phyloP scores from a whole-genome alignment of 2,797 vertebrate genomes.

The Aselliscus stoliczkanus region DNA sequence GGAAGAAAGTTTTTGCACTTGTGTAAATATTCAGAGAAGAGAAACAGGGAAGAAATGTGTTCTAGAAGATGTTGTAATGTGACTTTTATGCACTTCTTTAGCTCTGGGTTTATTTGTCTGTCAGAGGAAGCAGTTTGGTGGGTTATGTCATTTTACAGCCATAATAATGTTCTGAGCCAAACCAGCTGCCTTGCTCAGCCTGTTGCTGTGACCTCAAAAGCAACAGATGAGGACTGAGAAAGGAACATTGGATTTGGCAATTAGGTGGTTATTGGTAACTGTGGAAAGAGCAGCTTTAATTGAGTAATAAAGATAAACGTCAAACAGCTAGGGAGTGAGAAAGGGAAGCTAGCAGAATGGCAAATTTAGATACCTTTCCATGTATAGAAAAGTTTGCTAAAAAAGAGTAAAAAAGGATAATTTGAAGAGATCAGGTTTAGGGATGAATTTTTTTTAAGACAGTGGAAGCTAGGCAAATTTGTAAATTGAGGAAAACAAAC shows the following conservation, averaged over 20 bases:
- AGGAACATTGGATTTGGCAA: slow-evolving; percentile 54
- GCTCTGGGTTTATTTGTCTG: slow-evolving; percentile 25
- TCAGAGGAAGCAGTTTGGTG: slow-evolving; percentile 27
- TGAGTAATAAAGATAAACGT: slow-evolving; percentile 4
- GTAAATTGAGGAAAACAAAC: background rate
- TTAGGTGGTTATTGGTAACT: slow-evolving; percentile 7
- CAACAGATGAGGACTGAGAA: slow-evolving; percentile 46
- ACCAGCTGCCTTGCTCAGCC: background rate
- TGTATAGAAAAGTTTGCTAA: background rate
- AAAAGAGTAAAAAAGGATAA: background rate
- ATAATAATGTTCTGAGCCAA: slow-evolving; percentile 49
- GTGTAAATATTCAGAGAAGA: background rate
- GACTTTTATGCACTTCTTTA: background rate
- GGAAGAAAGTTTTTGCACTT: background rate
- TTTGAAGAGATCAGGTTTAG: background rate
- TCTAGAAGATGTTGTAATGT: background rate
- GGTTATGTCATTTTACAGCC: slow-evolving; percentile 48
- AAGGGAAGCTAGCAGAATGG: background rate
- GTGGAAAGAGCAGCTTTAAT: slow-evolving; percentile 26
- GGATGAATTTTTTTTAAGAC: background rate
- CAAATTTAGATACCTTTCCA: background rate
- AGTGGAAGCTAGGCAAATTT: background rate
- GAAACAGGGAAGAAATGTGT: background rate
- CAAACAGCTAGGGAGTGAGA: background rate
- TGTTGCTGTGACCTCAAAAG: slow-evolving; percentile 22